These are phyloP conservation scores for Ceratina australensis DNA, from an alignment of 1,140 invertebrate genomes.

Conservation along the genomic window DNA sequence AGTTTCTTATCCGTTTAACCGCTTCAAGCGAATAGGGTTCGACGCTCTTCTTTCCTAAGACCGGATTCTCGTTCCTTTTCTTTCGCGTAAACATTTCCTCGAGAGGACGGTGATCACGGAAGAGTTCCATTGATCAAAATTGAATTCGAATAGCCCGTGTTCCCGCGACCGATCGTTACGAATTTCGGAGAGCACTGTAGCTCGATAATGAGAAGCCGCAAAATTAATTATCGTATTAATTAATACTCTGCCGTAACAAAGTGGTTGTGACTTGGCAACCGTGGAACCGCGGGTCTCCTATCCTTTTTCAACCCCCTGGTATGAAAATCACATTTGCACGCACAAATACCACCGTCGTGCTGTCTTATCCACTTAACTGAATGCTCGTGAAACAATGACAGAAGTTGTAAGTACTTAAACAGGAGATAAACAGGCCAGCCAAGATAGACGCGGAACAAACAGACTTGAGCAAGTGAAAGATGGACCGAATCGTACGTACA, in stretches of 20 bases:
- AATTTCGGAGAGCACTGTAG: neutral
- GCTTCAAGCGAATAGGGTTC: neutral
- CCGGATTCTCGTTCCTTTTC: neutral
- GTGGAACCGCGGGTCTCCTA: neutral
- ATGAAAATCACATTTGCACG: neutral
- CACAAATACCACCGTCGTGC: too few relatives aligned
- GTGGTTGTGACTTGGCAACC: neutral
- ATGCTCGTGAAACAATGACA: neutral
- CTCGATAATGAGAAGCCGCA: neutral
- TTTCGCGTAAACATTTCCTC: neutral
- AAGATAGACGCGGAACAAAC: neutral
- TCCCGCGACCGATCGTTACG: neutral
- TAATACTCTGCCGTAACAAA: conserved; percentile 44
- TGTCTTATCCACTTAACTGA: neutral
- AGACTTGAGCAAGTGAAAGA: neutral
- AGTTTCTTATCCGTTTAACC: conserved; percentile 8
- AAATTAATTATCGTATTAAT: conserved; percentile 46
- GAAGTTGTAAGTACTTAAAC: too few relatives aligned
- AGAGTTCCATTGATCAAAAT: neutral
- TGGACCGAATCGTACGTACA: neutral
- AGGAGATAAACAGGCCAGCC: too few relatives aligned
- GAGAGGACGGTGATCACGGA: neutral
- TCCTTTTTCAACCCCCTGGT: neutral
- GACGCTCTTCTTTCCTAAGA: neutral
- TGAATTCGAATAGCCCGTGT: neutral